Base-by-base conservation (phyloP, 2,888 invertebrate genomes). In the Athripsodes cinereus region DNA sequence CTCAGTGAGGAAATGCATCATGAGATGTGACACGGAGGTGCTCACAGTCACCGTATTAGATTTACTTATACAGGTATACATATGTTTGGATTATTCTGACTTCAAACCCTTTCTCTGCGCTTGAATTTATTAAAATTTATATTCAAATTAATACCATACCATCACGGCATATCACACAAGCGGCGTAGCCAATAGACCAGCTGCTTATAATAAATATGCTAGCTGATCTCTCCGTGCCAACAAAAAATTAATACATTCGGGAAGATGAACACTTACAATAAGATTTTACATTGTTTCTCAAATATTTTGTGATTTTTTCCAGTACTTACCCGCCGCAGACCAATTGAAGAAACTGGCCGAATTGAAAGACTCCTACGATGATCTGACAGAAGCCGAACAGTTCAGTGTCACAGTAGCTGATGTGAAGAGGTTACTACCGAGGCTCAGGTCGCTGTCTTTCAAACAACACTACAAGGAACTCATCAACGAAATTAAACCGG, bases 301-400 rank as follows among this genome's bases (percentile, higher is more conserved):
- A n/a, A 31, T 8, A 31, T 46, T 18, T 47, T 47, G 20, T 47
- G 8, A 11, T 20, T 20, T 8, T 53, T 67, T 67, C 22, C 81
- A 92, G 76, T 94, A 94, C 71, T 81, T 98, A 63, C 98, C 99
- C 0, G 88, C 90, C 2, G 88, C 92, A 59, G 96, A 97, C 68
- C 91, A 95, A 67, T 75, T 99, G 19, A 88, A 88, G 64, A 87
- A 90, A 66, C 73, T 99, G 8, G 85, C 91, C 22, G 88, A 90
- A 62, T 81, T 90, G 62, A 89, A 91, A 68, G 85, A 86, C 60
- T 80, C 84, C 18, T 90, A 89, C 68, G 83, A 87, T 53, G 90
- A 93, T 11, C 73, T 96, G 60, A 90, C 91, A 0, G 96, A 95
- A 65, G 94, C 97, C 0, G 99, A 99, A 71, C 94, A 93, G 72